Conservation (phyloP, 2,888 invertebrate species). For the Xanthia icteritia region DNA sequence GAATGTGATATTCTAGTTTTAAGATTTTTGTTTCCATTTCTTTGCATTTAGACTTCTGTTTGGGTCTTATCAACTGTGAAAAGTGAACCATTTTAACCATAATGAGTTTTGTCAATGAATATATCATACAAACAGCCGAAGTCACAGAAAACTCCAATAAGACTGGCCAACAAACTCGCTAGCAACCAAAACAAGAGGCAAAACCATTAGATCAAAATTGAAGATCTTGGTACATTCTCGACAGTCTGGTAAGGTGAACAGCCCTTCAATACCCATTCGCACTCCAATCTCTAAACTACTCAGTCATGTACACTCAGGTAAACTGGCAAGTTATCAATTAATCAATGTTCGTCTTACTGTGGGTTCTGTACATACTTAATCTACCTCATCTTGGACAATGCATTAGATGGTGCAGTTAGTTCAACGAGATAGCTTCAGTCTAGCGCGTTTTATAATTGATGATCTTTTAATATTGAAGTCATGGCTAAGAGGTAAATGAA, state of each 20-base stretch:
- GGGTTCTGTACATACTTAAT: constrained; percentile 25
- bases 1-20: background rate
- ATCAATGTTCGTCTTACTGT: constrained; percentile 40
- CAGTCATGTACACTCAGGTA: constrained; percentile 28
- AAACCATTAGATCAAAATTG: background rate
- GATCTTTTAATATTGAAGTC: background rate
- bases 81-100: background rate
- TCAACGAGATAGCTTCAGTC: background rate
- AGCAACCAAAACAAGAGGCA: no score
- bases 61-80: background rate
- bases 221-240: no score
- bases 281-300: constrained; percentile 15
- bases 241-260: background rate
- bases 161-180: background rate
- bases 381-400: constrained; percentile 30
- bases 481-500: background rate
- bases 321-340: constrained; percentile 44
- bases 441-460: background rate
- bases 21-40: no score
- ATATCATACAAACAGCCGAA: background rate
- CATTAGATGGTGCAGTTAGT: constrained; percentile 9
- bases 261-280: background rate
- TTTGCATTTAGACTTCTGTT: background rate
- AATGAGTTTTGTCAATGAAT: background rate
- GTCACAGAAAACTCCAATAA: background rate